These are phyloP conservation scores for Apis cerana DNA, from an alignment of 1,140 invertebrate genomes.

Conservation along the genomic window DNA sequence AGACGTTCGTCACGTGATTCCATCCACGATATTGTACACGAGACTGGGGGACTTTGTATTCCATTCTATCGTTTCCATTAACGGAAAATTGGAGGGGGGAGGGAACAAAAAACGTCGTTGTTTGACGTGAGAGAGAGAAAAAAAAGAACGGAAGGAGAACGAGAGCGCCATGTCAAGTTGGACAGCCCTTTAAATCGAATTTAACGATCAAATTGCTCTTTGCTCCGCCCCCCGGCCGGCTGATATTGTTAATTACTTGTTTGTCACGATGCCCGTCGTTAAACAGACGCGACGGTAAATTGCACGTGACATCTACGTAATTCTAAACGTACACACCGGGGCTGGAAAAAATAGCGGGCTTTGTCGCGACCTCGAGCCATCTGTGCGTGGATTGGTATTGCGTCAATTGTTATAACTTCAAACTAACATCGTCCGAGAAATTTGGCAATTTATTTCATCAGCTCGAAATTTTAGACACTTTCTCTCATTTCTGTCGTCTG, in stretches of 20 bases:
- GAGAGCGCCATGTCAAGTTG: neutral
- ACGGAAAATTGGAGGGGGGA: neutral
- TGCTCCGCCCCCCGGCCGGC: neutral
- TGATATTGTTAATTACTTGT: conserved; percentile 54
- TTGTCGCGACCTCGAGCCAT: neutral
- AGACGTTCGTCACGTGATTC: neutral
- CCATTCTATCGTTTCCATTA: conserved; percentile 34
- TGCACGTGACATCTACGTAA: conserved; percentile 40
- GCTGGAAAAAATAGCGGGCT: neutral
- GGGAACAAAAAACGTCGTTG: neutral
- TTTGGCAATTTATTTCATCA: too few relatives aligned
- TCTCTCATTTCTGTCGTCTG: too few relatives aligned
- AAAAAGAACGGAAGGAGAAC: neutral
- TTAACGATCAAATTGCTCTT: conserved; percentile 44
- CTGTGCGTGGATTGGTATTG: too few relatives aligned
- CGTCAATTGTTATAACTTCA: too few relatives aligned
- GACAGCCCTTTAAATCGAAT: conserved; percentile 40
- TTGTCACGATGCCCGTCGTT: conserved; percentile 35
- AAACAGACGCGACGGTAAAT: conserved; percentile 37
- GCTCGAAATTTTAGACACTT: too few relatives aligned
- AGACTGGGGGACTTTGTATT: neutral
- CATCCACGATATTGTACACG: neutral
- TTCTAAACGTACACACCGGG: conserved; percentile 29
- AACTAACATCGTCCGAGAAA: too few relatives aligned
- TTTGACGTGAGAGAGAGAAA: neutral